Base-by-base conservation (phyloP, 2,888 invertebrate genomes). In the Drosophila borborema region DNA sequence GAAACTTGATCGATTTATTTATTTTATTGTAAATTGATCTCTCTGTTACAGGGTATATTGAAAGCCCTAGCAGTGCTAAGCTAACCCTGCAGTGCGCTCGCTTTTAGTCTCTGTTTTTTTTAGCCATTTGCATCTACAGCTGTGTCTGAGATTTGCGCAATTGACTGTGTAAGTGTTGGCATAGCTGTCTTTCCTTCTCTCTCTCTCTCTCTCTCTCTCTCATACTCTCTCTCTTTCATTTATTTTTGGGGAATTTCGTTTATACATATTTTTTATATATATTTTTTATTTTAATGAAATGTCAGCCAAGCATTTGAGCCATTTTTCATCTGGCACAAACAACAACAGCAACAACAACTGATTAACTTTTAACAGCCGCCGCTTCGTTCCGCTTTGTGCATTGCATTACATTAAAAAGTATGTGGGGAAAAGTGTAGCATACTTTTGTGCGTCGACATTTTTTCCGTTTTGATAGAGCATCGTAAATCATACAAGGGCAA, bases 121-220 rank as follows among this genome's bases (percentile, higher is more conserved):
- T 46, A 31, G 28, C 61, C 62, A 61, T 87, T 89, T 80, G 86
- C 85, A 82, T 81, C 77, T 77, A 72, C 85, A 83, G 53, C 74
- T 68, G 65, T 48, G 74, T 65, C 71, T 71, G 69, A 77, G 90
- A 90, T 86, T 89, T 87, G 82, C 77, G 90, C 90, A 86, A 86
- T 86, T 86, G 90, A 84, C 73, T 89, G 90, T 90, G 85, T 84
- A 90, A 89, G 81, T 90, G 86, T 74, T 80, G 80, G 72, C 66
- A 69, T 61, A 58, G 74, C 65, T 81, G 49, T 64, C 53, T 34
- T 62, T 49, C 64, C 23, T 28, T 34, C 38, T 58, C 43, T n/a
- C n/a, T 18, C 36, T 43, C 36, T 28, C 23, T n/a, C 34, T 28
- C 16, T 36, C 36, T n/a, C 41, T 40, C 18, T 18, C 41, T n/a